A percentile compares a stretch with the other conserved stretches of the same genome.
Conservation (phyloP, 2,888 invertebrate species). For the Digitonthophagus gazella region DNA sequence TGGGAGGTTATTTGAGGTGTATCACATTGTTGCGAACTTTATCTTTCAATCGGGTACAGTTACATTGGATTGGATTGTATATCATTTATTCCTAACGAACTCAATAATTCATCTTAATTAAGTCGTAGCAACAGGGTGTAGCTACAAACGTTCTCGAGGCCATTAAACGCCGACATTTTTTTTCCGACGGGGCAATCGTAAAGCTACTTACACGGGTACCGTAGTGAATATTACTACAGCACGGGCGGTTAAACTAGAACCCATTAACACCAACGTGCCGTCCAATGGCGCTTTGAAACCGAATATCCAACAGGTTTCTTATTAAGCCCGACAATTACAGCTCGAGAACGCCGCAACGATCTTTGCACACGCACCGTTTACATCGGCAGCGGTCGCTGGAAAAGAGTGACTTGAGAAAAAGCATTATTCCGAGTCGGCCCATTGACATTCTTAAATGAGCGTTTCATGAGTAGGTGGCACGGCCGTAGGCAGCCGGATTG, state of each 20-base stretch:
- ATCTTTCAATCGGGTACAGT: no score
- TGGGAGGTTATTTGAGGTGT: no score
- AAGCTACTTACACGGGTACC: neutral
- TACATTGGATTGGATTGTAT: no score
- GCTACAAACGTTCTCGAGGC: neutral
- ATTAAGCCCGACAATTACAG: neutral
- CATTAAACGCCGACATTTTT: neutral
- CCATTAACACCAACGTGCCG: neutral
- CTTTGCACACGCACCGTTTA: neutral
- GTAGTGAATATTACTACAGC: neutral
- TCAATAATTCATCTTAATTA: neutral
- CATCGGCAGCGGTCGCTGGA: neutral
- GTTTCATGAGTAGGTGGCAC: constrained; percentile 34
- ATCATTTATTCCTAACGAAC: neutral
- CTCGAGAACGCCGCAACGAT: neutral
- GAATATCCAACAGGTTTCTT: neutral
- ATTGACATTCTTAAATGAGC: neutral
- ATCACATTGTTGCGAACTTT: no score
- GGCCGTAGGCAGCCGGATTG: constrained; percentile 34
- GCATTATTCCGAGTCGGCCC: neutral
- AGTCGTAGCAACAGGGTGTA: neutral
- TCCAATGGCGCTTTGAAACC: neutral
- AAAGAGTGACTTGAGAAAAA: neutral
- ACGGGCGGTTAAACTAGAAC: neutral
- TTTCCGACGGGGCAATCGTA: neutral